These are phyloP conservation scores for Eupithecia dodoneata DNA, from an alignment of 2,888 invertebrate genomes.

Conservation along the genomic window DNA sequence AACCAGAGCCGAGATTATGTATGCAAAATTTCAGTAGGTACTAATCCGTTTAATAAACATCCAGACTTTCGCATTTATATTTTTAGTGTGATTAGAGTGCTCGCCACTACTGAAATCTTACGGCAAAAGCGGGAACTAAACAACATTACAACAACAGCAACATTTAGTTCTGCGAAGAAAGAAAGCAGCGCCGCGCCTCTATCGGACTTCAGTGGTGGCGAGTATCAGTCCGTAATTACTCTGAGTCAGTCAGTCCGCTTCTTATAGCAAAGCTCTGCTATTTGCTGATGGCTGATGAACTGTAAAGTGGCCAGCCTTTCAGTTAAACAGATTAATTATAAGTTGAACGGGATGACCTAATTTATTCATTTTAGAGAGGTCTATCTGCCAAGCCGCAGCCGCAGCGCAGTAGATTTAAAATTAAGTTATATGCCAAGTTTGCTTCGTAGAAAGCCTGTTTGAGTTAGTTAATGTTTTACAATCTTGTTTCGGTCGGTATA, in stretches of 20 bases:
- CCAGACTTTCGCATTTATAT: no score
- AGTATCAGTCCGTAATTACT: background rate
- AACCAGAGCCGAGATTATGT: no score
- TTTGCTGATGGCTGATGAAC: background rate
- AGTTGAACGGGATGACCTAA: background rate
- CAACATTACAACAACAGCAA: no score
- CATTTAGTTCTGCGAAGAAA: no score
- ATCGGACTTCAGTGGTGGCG: no score
- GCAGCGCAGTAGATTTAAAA: background rate
- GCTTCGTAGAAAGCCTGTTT: background rate
- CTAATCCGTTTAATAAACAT: no score
- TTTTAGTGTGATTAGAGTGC: no score
- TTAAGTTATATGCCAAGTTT: background rate
- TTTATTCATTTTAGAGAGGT: background rate
- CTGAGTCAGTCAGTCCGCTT: background rate
- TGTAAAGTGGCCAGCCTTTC: background rate
- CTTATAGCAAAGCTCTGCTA: background rate
- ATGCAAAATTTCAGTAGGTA: no score
- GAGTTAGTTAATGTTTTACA: background rate
- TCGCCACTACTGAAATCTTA: no score
- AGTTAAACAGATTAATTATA: background rate
- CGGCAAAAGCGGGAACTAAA: no score
- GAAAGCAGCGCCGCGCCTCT: no score
- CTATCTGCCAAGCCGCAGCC: background rate
- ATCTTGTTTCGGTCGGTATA: background rate